These are phyloP conservation scores for Zalophus californianus DNA, from an alignment of 2,797 vertebrate species.

Conservation along the genomic window DNA sequence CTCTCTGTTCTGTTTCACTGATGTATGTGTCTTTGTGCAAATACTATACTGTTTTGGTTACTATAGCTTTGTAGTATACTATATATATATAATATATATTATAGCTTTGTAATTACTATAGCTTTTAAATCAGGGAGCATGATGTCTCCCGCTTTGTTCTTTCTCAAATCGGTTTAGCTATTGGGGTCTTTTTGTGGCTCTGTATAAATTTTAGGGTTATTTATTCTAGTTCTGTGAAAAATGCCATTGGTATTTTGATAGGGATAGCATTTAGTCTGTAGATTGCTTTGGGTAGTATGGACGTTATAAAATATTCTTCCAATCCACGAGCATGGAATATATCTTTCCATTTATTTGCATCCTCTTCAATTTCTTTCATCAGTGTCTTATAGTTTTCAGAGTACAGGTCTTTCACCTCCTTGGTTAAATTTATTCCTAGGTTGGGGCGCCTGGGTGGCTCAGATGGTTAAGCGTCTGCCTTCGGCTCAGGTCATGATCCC, in stretches of 20 bases:
- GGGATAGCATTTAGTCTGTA: neutral
- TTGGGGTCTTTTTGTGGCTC: neutral
- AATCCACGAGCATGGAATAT: neutral
- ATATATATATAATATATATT: too few relatives aligned
- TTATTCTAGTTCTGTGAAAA: neutral
- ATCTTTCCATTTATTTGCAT: neutral
- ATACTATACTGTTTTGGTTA: neutral
- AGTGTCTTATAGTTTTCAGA: neutral
- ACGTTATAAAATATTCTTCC: neutral
- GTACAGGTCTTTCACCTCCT: neutral
- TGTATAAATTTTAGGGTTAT: neutral
- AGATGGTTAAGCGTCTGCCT: too few relatives aligned
- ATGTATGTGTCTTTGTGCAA: neutral
- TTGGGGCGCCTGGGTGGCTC: too few relatives aligned
- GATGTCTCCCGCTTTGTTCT: neutral
- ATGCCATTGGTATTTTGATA: neutral
- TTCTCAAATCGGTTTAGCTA: neutral
- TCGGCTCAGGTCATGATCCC: too few relatives aligned
- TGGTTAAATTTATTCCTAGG: neutral
- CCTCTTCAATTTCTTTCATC: neutral
- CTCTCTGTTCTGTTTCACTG: neutral
- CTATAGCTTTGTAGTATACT: neutral
- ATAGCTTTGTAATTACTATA: neutral
- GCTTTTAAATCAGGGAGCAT: neutral
- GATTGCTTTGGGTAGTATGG: neutral